Evolutionary conservation across 2,888 invertebrate genomes (phyloP), one percentile per base, ranked within the genome.

Genomic region (Molanna angustata): DNA sequence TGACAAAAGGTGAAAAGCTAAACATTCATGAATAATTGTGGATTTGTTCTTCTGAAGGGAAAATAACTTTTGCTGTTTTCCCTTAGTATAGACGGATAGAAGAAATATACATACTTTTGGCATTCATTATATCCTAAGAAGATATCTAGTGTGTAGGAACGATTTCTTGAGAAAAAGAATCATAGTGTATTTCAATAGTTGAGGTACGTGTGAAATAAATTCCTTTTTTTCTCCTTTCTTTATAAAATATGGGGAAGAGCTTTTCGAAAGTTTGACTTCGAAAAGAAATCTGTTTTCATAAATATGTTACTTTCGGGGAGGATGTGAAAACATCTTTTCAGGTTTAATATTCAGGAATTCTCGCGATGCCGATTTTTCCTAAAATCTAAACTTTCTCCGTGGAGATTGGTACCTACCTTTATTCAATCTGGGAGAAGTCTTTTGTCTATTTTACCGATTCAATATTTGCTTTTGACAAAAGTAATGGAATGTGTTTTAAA

Each of bases 251-350:
- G 16, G 14, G 14, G 17, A 27, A 27, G 27, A 27, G 43, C 43
- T 27, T 16, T 43, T 17, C 21, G 43, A 43, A 43, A 43, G 27
- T 43, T 43, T 43, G 43, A 2, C 43, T 43, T n/a, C 16, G 27
- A 43, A 17, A 43, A 27, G 43, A 16, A 43, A 43, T 31, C 43
- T 43, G 43, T 43, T 43, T 43, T 27, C 22, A 27, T 17, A 43
- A 43, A 22, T 43, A 17, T 22, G 18, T 43, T 27, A 2, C 43
- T 43, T 16, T 20, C 16, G 21, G 31, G 27, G 16, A n/a, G 27
- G 43, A 21, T 3, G 9, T 43, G 31, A 27, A 43, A 43, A 43
- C 22, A 27, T 43, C 21, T 43, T 27, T n/a, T 43, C 22, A 9
- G 27, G 9, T 11, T 27, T 17, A 27, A 31, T 37, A 27, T 43